A percentile compares a stretch with the other conserved stretches of the same genome.
Conservation (phyloP, 1,140 invertebrate genomes). For the Caerostris extrusa region DNA sequence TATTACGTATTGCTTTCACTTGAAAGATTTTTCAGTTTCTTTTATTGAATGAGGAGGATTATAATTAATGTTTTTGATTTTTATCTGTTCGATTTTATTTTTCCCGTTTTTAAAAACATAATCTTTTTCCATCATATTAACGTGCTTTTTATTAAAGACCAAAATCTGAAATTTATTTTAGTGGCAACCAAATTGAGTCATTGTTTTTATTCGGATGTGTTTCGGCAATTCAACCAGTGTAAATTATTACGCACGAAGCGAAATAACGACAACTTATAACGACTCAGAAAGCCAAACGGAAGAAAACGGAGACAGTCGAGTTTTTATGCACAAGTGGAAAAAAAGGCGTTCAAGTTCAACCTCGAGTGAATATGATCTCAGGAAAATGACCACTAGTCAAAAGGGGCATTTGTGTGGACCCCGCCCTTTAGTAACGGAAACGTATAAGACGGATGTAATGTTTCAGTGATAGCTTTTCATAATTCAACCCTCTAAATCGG, state of each 20-base stretch:
- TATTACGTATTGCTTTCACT: too few species aligned
- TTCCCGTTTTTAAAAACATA: too few species aligned
- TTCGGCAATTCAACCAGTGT: neutral
- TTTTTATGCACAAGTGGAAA: neutral
- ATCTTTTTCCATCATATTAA: too few species aligned
- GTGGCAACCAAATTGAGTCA: too few species aligned
- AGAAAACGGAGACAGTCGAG: neutral
- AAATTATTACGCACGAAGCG: neutral
- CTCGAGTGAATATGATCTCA: neutral
- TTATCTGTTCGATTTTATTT: too few species aligned
- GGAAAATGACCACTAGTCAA: slow-evolving; percentile 18
- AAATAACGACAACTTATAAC: neutral
- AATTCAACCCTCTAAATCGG: neutral
- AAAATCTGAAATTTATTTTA: too few species aligned
- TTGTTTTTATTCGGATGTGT: too few species aligned
- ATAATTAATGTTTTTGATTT: too few species aligned
- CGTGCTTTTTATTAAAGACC: too few species aligned
- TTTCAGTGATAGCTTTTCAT: neutral
- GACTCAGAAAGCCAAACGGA: neutral
- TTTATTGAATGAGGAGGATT: too few species aligned
- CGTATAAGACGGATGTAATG: slow-evolving; percentile 3
- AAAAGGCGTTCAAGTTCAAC: neutral
- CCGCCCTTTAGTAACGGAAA: slow-evolving; percentile 6
- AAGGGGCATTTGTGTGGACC: neutral
- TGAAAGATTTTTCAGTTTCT: too few species aligned